Evolutionary conservation across 2,113 vertebrate species (phyloP).

Genomic region (Misgurnus mizolepis): DNA sequence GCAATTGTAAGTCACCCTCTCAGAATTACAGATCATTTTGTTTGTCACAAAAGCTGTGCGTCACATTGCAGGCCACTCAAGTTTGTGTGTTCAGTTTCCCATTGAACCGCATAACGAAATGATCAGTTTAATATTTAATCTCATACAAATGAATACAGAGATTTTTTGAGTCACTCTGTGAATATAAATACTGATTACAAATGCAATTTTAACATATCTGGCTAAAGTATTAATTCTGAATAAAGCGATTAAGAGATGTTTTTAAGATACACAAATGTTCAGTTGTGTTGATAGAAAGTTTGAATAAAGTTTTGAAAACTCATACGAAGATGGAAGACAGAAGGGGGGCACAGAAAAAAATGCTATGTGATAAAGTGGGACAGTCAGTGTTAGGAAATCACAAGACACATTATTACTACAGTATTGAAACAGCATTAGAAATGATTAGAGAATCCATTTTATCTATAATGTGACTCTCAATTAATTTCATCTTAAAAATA

Average conservation of each 20-base stretch:
- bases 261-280: constrained; percentile 6
- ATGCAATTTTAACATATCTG: constrained; percentile 13
- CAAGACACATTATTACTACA: not conserved
- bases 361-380: not conserved
- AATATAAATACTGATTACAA: constrained; percentile 41
- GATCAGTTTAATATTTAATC: constrained; percentile 13
- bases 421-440: not conserved
- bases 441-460: not conserved
- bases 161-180: not conserved
- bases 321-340: not conserved
- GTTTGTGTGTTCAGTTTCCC: constrained; percentile 27
- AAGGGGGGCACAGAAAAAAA: not conserved
- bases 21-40: constrained; percentile 10
- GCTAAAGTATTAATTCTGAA: constrained; percentile 18
- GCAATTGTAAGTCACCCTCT: constrained; percentile 18
- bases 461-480: no score
- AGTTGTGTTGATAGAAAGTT: not conserved
- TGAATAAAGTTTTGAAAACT: not conserved
- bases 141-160: constrained; percentile 42
- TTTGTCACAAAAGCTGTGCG: constrained; percentile 13
- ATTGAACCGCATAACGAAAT: constrained; percentile 2
- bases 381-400: constrained; percentile 1
- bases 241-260: not conserved
- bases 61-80: constrained; percentile 26
- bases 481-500: no score